Conservation (phyloP, 2,888 invertebrate species). For the Cerceris ruficornis region DNA sequence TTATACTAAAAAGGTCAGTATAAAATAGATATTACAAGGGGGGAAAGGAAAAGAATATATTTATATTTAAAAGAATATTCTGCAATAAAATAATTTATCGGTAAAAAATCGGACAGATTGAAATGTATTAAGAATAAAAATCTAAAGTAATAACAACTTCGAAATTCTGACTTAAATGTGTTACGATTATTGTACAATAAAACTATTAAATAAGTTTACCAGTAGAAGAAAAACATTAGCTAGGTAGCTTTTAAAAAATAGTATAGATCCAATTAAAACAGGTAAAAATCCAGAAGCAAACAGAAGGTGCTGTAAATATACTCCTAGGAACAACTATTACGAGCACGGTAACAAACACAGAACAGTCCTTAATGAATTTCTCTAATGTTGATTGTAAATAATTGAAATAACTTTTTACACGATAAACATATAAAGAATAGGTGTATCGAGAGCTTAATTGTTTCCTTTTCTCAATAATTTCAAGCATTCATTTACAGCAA, state of each 20-base stretch:
- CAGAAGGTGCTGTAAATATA: neutral
- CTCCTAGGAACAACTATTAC: neutral
- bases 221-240: neutral
- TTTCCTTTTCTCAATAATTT: neutral
- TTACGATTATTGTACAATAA: neutral
- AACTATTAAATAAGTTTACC: neutral
- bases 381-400: conserved; percentile 18
- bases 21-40: conserved; percentile 14
- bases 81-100: conserved; percentile 42
- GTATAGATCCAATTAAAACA: no score
- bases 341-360: neutral
- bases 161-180: neutral
- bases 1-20: no score
- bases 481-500: conserved; percentile 21
- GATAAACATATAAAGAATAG: conserved; percentile 38
- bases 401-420: conserved; percentile 35
- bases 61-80: conserved; percentile 43
- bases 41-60: conserved; percentile 21
- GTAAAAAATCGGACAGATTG: conserved; percentile 13
- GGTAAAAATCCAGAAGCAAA: no score
- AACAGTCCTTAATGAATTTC: conserved; percentile 27
- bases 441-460: conserved; percentile 3
- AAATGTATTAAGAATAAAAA: neutral
- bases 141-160: neutral
- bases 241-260: no score